These are phyloP conservation scores for Mylabris sibirica DNA, from an alignment of 2,888 invertebrate species.

Conservation along the genomic window DNA sequence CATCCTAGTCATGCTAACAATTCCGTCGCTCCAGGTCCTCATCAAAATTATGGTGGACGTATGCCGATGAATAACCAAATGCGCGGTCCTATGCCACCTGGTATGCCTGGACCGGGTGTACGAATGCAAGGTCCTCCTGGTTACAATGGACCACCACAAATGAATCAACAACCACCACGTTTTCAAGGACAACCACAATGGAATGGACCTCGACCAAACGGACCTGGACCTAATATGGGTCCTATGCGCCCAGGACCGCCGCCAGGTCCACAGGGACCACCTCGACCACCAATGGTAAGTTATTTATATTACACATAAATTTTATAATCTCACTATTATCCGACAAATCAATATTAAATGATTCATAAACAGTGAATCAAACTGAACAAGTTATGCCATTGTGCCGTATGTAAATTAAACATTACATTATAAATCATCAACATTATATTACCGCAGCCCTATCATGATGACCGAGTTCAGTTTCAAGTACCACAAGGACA, in stretches of 20 bases:
- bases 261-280: conserved; percentile 69
- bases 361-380: not conserved
- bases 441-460: not conserved
- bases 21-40: conserved; percentile 65
- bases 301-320: not conserved
- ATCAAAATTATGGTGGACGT: conserved; percentile 64
- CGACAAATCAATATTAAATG: not conserved
- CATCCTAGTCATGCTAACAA: conserved; percentile 70
- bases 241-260: conserved; percentile 66
- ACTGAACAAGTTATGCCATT: not conserved
- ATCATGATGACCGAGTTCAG: conserved; percentile 44
- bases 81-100: conserved; percentile 60
- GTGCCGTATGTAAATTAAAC: not conserved
- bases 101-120: conserved; percentile 64
- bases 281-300: conserved; percentile 67
- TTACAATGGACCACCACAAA: conserved; percentile 67
- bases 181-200: conserved; percentile 60
- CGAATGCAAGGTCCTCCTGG: conserved; percentile 69
- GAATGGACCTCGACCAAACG: conserved; percentile 67
- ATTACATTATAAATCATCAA: not conserved
- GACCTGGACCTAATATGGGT: conserved; percentile 60
- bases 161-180: conserved; percentile 44
- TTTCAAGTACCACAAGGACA: conserved; percentile 67
- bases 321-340: not conserved
- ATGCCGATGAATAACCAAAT: conserved; percentile 63